These are phyloP conservation scores for Leptothorax acervorum DNA, from an alignment of 2,888 invertebrate genomes.

Conservation along the genomic window DNA sequence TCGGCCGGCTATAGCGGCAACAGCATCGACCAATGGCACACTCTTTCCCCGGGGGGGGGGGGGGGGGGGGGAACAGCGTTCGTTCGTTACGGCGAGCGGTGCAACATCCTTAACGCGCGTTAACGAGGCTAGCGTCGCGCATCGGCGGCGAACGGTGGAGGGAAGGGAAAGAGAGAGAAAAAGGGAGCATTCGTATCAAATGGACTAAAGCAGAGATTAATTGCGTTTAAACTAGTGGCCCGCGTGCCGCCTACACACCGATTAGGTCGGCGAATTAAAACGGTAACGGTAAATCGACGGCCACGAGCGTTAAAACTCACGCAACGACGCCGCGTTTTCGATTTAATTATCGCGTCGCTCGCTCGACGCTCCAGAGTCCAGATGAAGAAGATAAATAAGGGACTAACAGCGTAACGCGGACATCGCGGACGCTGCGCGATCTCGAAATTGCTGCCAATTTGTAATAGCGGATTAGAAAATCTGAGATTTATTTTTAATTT, in stretches of 20 bases:
- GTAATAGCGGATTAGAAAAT: background rate
- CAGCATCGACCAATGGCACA: slow-evolving; percentile 61
- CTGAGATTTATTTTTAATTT: background rate
- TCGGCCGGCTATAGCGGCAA: slow-evolving; percentile 67
- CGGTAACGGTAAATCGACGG: slow-evolving; percentile 48
- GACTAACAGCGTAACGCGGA: background rate
- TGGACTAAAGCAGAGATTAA: slow-evolving; percentile 82
- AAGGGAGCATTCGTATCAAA: slow-evolving; percentile 71
- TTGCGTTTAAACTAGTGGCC: slow-evolving; percentile 84
- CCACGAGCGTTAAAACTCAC: slow-evolving; percentile 21
- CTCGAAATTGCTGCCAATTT: slow-evolving; percentile 1
- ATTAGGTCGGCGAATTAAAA: slow-evolving; percentile 78
- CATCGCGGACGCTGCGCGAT: background rate
- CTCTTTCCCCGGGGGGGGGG: slow-evolving; percentile 22
- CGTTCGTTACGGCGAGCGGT: slow-evolving; percentile 22
- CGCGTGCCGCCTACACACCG: slow-evolving; percentile 82
- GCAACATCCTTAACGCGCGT: slow-evolving; percentile 39
- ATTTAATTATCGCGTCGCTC: slow-evolving; percentile 56
- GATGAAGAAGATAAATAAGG: slow-evolving; percentile 56
- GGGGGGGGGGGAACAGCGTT: slow-evolving; percentile 22
- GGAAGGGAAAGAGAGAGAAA: slow-evolving; percentile 44
- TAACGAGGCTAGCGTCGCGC: slow-evolving; percentile 41
- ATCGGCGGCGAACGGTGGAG: background rate
- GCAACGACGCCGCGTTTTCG: slow-evolving; percentile 53
- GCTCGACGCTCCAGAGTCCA: background rate